phyloP scores from a whole-genome alignment of 2,888 invertebrate genomes.

The Heliconius hortense region DNA sequence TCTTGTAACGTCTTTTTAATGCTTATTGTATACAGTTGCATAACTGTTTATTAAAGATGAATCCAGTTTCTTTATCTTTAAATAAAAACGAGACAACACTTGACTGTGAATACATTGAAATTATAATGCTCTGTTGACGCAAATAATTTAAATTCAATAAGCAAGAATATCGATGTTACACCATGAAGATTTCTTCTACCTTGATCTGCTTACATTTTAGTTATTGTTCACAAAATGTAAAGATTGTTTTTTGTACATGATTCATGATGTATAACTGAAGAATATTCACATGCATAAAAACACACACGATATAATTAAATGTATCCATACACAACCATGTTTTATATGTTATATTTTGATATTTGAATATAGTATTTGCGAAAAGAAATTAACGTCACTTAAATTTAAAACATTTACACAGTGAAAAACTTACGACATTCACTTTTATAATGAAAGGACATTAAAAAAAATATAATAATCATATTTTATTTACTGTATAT shows the following conservation, averaged over 20 bases:
- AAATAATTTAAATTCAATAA: constrained; percentile 63
- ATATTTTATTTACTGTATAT: background rate
- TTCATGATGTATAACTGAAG: too few species aligned
- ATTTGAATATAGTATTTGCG: background rate
- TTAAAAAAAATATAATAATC: background rate
- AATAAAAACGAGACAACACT: constrained; percentile 35
- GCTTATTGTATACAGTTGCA: constrained; percentile 8
- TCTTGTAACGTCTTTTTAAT: background rate
- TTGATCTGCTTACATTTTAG: constrained; percentile 56
- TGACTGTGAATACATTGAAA: constrained; percentile 48
- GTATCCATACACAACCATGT: background rate
- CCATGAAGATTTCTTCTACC: constrained; percentile 59
- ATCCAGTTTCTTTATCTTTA: constrained; percentile 23
- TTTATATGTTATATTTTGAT: background rate
- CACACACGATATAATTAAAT: background rate
- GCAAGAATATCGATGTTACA: constrained; percentile 57
- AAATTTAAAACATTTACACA: background rate
- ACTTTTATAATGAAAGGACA: background rate
- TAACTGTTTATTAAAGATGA: constrained; percentile 22
- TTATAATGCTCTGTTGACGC: constrained; percentile 62
- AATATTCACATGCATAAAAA: background rate
- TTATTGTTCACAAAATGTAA: background rate
- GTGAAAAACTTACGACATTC: background rate
- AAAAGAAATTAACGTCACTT: background rate
- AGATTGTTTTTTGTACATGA: background rate